Conservation (phyloP, 2,888 invertebrate species). For the Macropis europaea region DNA sequence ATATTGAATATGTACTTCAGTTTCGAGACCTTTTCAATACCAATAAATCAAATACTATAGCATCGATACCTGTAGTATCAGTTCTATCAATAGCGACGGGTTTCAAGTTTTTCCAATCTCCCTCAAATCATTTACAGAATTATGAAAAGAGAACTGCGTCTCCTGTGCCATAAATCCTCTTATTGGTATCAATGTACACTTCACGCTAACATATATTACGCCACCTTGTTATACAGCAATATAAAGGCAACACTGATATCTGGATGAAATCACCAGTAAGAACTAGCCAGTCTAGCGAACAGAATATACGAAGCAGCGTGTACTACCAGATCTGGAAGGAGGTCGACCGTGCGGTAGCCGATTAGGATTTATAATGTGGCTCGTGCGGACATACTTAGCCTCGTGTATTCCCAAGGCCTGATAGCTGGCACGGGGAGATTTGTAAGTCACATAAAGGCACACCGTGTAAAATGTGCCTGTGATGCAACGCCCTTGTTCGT, state of each 20-base stretch:
- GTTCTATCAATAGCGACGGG: too few species aligned
- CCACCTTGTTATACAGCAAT: constrained; percentile 10
- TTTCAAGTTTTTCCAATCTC: too few species aligned
- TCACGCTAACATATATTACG: background rate
- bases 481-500: constrained; percentile 55
- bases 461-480: constrained; percentile 48
- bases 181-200: constrained; percentile 9
- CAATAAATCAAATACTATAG: too few species aligned
- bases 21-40: too few species aligned
- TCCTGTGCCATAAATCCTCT: constrained; percentile 1
- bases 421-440: constrained; percentile 33
- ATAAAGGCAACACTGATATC: constrained; percentile 10
- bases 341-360: constrained; percentile 29
- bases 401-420: constrained; percentile 30
- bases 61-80: too few species aligned
- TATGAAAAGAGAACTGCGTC: background rate
- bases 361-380: constrained; percentile 61
- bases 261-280: constrained; percentile 16
- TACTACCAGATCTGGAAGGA: constrained; percentile 31
- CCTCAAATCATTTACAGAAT: background rate
- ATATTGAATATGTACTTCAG: too few species aligned
- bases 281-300: constrained; percentile 5
- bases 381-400: constrained; percentile 49
- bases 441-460: constrained; percentile 57
- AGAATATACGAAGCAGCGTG: constrained; percentile 19